phyloP scores from a whole-genome alignment of 2,797 vertebrate genomes.

The Clarias laeviceps region DNA sequence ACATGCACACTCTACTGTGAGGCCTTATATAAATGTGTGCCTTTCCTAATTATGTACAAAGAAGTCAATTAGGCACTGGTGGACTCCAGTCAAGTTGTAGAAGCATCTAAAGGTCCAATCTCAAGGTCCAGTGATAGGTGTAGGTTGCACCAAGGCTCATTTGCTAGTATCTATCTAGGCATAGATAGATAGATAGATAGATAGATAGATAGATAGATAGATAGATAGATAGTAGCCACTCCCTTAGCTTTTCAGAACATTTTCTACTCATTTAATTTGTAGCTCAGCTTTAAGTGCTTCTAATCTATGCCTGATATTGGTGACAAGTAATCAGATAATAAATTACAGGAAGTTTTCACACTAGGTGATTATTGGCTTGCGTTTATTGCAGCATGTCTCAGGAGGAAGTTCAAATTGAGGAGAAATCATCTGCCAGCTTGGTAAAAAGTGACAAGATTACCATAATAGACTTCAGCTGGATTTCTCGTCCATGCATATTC shows the following conservation, averaged over 20 bases:
- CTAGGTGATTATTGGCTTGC: constrained; percentile 59
- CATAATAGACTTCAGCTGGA: constrained; percentile 63
- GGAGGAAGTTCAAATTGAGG: constrained; percentile 53
- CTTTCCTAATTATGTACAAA: too few relatives aligned
- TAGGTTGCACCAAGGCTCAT: too few relatives aligned
- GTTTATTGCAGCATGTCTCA: constrained; percentile 56
- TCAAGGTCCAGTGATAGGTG: too few relatives aligned
- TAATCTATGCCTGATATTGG: constrained; percentile 56
- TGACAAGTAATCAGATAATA: constrained; percentile 57
- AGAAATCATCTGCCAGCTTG: constrained; percentile 65
- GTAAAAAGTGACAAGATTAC: constrained; percentile 69
- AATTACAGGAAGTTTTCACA: constrained; percentile 60
- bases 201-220: background rate
- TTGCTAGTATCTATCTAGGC: too few relatives aligned
- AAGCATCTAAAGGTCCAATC: too few relatives aligned
- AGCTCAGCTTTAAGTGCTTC: constrained; percentile 57
- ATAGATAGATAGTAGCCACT: constrained; percentile 15
- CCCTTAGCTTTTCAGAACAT: constrained; percentile 28
- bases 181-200: too few relatives aligned
- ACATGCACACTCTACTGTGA: too few relatives aligned
- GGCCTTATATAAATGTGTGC: too few relatives aligned
- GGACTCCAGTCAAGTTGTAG: too few relatives aligned
- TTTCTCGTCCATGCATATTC: constrained; percentile 71
- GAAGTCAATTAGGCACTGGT: too few relatives aligned
- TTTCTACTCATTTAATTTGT: constrained; percentile 56